Evolutionary conservation across 2,113 vertebrate species (phyloP), one percentile per base, ranked within the genome.

Genomic region (Centrocercus urophasianus): DNA sequence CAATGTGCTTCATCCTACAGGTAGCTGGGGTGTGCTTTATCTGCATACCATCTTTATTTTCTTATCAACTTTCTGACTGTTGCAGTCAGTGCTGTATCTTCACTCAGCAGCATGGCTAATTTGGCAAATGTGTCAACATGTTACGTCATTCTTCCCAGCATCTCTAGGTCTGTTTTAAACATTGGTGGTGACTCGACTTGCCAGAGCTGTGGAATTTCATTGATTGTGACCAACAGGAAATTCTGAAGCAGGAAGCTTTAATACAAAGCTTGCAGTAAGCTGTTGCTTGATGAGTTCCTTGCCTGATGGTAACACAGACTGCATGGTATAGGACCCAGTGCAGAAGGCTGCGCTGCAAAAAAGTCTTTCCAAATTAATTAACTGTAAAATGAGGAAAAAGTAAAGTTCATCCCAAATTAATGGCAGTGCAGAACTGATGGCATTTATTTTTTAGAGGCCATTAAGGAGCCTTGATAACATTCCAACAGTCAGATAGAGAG

Each of bases 191-290:
- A 22, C 43, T 83, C 22, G 18, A 0, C 73, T 89, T 92, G 77
- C 77, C 5, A 10, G 52, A 64, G 30, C 15, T 75, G 57, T 72
- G 81, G 64, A 92, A 76, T 61, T 79, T 76, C 74, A 79, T 47
- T 75, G 57, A 74, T 78, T 0, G 0, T 20, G 57, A 52, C 10
- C 30, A 61, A 66, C 61, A 79, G 89, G 90, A 82, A 84, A 66
- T 76, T 82, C 70, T 57, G 71, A 45, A 63, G 34, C 59, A 30
- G 45, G 82, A 69, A 34, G 2, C 60, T 59, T 59, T 40, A 6
- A 30, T 5, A 4, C 3, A 8, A 64, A 50, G 66, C 63, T 90
- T 0, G 0, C 0, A 0, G 61, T 80, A 59, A 27, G 60, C 65
- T 0, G 0, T 59, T 85, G 27, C 32, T 84, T 20, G 13, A 30